Conservation (phyloP, 2,888 invertebrate species). For the Patella caerulea region DNA sequence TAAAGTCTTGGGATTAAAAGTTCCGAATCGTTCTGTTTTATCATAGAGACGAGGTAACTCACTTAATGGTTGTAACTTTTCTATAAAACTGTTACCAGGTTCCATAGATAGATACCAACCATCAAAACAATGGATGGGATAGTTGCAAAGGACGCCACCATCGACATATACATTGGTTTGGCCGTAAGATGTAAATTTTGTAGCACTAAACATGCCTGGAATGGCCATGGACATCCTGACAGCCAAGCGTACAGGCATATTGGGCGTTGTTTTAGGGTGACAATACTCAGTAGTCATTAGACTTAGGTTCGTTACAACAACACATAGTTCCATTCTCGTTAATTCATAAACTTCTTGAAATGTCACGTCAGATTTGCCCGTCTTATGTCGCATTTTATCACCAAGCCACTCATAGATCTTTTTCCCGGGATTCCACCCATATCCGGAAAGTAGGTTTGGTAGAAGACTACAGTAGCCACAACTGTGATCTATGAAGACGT, state of each 20-base stretch:
- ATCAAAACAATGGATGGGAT: slow-evolving; percentile 60
- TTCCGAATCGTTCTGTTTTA: slow-evolving; percentile 42
- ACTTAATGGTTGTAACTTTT: slow-evolving; percentile 39
- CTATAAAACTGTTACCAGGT: slow-evolving; percentile 47
- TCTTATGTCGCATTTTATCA: slow-evolving; percentile 43
- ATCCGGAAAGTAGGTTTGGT: no score
- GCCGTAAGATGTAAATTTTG: slow-evolving; percentile 31
- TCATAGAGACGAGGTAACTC: slow-evolving; percentile 36
- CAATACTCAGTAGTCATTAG: not conserved
- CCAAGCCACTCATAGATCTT: no score
- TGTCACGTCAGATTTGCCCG: slow-evolving; percentile 51
- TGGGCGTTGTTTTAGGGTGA: slow-evolving; percentile 46
- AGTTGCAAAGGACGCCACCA: slow-evolving; percentile 59
- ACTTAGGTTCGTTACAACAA: not conserved
- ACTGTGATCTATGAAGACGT: slow-evolving; percentile 32
- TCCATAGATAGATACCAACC: slow-evolving; percentile 61
- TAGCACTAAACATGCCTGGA: slow-evolving; percentile 42
- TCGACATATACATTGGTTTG: slow-evolving; percentile 53
- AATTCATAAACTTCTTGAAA: slow-evolving; percentile 49
- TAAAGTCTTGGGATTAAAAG: slow-evolving; percentile 47
- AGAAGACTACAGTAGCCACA: no score
- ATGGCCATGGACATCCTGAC: slow-evolving; percentile 48
- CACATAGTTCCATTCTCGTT: slow-evolving; percentile 1
- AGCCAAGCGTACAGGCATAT: slow-evolving; percentile 43
- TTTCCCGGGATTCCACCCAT: no score